Percentiles rank a stretch among this genome's conserved stretches.
phyloP scores from a whole-genome alignment of 2,888 invertebrate genomes.

The Cheilosia vulpina region DNA sequence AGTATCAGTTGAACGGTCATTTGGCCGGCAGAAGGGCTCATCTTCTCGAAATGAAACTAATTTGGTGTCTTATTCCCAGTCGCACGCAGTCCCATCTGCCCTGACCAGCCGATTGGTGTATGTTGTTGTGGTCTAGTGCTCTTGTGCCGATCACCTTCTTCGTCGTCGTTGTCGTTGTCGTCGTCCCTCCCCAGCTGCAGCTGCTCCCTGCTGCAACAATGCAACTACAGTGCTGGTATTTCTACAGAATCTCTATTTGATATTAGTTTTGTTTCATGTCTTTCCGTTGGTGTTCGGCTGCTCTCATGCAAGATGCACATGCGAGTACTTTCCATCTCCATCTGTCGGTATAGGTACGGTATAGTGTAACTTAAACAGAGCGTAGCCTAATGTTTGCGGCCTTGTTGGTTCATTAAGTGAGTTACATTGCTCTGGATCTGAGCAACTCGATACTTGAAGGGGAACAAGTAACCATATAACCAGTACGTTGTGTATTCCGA shows the following conservation, averaged over 20 bases:
- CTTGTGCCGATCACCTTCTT: constrained; percentile 4
- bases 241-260: constrained; percentile 23
- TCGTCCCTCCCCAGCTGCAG: background rate
- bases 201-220: constrained; percentile 7
- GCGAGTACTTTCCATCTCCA: constrained; percentile 8
- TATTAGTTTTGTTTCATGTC: constrained; percentile 14
- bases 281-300: constrained; percentile 47
- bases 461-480: constrained; percentile 1
- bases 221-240: background rate
- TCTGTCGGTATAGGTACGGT: constrained; percentile 12
- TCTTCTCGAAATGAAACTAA: constrained; percentile 71
- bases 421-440: constrained; percentile 33
- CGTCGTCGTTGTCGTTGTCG: background rate
- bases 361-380: constrained; percentile 53
- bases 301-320: constrained; percentile 42
- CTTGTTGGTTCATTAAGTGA: constrained; percentile 62
- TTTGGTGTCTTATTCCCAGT: constrained; percentile 67
- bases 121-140: constrained; percentile 50
- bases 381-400: constrained; percentile 56
- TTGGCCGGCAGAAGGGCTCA: constrained; percentile 73
- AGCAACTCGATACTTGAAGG: constrained; percentile 22
- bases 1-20: constrained; percentile 74
- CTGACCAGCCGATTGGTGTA: constrained; percentile 28
- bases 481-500: background rate
- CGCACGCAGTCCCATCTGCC: constrained; percentile 23